Evolutionary conservation across 2,113 vertebrate species (phyloP), one percentile per base, ranked within the genome.

Genomic region (Tenrec ecaudatus): DNA sequence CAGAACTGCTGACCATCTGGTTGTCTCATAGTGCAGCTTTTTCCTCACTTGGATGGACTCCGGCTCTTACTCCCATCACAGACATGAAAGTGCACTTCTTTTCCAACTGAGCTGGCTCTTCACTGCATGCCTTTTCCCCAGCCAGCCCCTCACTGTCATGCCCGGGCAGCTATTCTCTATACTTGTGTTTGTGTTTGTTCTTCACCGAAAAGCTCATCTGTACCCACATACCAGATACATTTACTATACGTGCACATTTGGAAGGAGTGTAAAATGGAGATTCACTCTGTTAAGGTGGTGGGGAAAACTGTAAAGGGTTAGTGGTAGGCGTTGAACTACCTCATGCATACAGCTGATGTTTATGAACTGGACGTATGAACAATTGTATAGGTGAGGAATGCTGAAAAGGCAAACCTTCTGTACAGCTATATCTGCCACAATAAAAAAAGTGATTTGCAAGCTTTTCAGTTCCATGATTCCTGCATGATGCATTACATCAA

Each of bases 1-100:
- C 94, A 92, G 92, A 92, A 94, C 43, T 81, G 80, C 60, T 78
- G 66, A 91, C n/a, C 60, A 90, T 43, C 27, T 88, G 16, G 60
- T 81, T 83, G 80, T 94, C 69, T 68, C 36, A 69, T 3, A 82
- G 47, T 5, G 66, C 17, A 77, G 27, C 53, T 88, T 84, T 68
- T 92, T 31, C 64, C 86, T 95, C 23, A 66, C 23, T 76, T 73
- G 36, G 88, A 62, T 89, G 19, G 33, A 31, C 40, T 82, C 57
- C 78, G 22, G 38, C 6, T 90, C 85, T 90, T 57, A 91, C 76
- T 76, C 36, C 87, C 33, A 57, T 53, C 69, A 25, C 12, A 76
- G 36, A 69, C 33, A 85, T 22, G 19, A 31, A 53, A 73, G 31
- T 89, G 12, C 47, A 83, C 43, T 82, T 89, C 15, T 77, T 43